Evolutionary conservation across 2,888 invertebrate species (phyloP).

Genomic region (Plebejus melissa): DNA sequence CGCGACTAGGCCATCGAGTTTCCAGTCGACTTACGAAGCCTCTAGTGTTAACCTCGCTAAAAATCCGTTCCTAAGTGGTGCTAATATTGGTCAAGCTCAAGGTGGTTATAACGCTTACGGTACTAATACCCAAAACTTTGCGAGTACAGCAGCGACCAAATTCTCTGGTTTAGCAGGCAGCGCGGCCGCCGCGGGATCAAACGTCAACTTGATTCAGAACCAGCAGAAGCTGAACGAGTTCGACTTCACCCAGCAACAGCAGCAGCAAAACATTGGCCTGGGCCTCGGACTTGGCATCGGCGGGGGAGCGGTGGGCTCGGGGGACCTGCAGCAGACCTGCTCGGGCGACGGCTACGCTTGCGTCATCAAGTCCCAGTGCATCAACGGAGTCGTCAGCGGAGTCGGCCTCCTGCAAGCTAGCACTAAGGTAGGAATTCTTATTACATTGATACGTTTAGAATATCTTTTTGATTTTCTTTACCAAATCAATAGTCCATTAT

Average conservation of each 20-base stretch:
- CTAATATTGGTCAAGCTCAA: constrained; percentile 32
- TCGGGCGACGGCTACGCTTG: constrained; percentile 80
- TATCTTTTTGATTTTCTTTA: no score
- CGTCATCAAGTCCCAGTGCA: constrained; percentile 79
- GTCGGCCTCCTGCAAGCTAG: constrained; percentile 70
- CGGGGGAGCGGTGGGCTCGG: constrained; percentile 40
- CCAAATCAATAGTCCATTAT: no score
- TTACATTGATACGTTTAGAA: not conserved
- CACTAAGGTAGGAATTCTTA: constrained; percentile 72
- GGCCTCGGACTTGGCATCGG: not conserved
- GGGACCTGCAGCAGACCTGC: constrained; percentile 75
- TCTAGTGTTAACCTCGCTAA: constrained; percentile 54
- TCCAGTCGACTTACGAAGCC: constrained; percentile 47
- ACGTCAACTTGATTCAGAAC: constrained; percentile 61
- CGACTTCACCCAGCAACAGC: constrained; percentile 57
- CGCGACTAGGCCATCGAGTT: constrained; percentile 35
- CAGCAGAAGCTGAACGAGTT: constrained; percentile 53
- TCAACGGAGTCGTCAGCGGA: constrained; percentile 79
- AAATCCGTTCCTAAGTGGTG: constrained; percentile 54
- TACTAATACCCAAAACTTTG: constrained; percentile 32
- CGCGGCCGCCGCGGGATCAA: constrained; percentile 59
- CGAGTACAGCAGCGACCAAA: constrained; percentile 40
- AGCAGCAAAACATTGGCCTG: constrained; percentile 54
- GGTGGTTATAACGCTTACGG: constrained; percentile 41
- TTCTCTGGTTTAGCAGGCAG: constrained; percentile 63